phyloP scores from a whole-genome alignment of 2,113 vertebrate species.

The Bufo bufo region DNA sequence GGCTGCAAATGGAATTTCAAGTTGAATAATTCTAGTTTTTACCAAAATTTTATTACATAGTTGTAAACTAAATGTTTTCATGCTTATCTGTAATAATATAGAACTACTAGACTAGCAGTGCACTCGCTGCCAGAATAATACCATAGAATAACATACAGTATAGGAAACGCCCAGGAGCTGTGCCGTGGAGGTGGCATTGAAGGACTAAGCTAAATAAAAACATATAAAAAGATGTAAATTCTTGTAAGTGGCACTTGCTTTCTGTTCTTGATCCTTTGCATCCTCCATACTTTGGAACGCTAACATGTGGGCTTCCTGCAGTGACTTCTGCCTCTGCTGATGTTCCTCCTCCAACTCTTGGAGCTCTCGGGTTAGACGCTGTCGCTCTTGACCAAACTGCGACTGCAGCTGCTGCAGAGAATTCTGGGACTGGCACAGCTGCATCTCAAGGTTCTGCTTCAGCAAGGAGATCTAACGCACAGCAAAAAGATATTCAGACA shows the following conservation, averaged over 20 bases:
- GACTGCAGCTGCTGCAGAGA: slow-evolving; percentile 95
- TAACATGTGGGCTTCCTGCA: slow-evolving; percentile 90
- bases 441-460: slow-evolving; percentile 98
- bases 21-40: neutral
- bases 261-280: slow-evolving; percentile 86
- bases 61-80: neutral
- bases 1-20: neutral
- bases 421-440: slow-evolving; percentile 95
- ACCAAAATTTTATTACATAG: neutral
- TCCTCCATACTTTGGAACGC: slow-evolving; percentile 91
- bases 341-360: slow-evolving; percentile 93
- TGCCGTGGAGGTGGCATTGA: neutral
- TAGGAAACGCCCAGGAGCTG: neutral
- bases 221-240: neutral
- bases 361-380: slow-evolving; percentile 92
- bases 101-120: neutral
- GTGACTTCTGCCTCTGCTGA: slow-evolving; percentile 86
- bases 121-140: neutral
- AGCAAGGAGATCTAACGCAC: slow-evolving; percentile 87
- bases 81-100: neutral
- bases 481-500: slow-evolving; percentile 62
- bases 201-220: neutral
- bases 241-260: slow-evolving; percentile 70
- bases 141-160: neutral
- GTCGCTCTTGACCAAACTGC: slow-evolving; percentile 93